phyloP scores from a whole-genome alignment of 2,113 vertebrate genomes.

The Podilymbus podiceps region DNA sequence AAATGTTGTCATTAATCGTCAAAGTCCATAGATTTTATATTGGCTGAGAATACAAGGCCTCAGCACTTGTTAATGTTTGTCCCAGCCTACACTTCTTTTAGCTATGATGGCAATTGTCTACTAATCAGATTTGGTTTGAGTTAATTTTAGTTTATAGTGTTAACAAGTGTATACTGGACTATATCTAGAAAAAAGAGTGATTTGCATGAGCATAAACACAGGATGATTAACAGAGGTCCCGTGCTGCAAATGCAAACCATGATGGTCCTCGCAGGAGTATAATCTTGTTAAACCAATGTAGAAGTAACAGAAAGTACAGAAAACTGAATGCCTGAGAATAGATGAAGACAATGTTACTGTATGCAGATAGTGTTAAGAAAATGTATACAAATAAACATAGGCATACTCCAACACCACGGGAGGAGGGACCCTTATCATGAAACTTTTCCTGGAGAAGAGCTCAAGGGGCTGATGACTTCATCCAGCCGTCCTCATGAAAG shows the following conservation, averaged over 20 bases:
- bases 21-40: not conserved
- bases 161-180: not conserved
- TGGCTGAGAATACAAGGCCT: not conserved
- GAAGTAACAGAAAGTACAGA: not conserved
- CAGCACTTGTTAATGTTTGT: not conserved
- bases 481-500: not conserved
- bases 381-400: not conserved
- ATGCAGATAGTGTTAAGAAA: not conserved
- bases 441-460: not conserved
- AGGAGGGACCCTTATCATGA: not conserved
- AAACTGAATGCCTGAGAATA: not conserved
- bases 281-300: not conserved
- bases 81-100: not conserved
- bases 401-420: not conserved
- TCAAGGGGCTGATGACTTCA: not conserved
- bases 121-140: not conserved
- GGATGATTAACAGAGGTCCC: not conserved
- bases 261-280: not conserved
- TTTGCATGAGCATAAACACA: not conserved
- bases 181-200: not conserved
- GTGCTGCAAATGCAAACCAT: not conserved
- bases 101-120: not conserved
- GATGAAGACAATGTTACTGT: not conserved
- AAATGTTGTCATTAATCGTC: not conserved
- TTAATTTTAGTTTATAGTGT: not conserved